Percentiles rank a stretch among this genome's conserved stretches.
These are phyloP conservation scores for Chironomus riparius DNA, from an alignment of 2,888 invertebrate genomes.

Conservation along the genomic window DNA sequence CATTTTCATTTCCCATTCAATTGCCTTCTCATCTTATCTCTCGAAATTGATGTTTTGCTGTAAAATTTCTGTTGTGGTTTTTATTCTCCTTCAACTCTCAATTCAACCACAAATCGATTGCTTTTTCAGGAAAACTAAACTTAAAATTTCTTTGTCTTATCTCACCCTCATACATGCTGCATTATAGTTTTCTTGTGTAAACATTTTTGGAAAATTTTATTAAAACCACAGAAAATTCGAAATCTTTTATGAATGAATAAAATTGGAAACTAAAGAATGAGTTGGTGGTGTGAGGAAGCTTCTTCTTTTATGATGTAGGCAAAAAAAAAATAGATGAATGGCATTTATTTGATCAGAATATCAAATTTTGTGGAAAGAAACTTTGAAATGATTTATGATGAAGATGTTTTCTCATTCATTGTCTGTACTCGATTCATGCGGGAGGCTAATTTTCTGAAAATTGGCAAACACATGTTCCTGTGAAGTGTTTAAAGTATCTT, in stretches of 20 bases:
- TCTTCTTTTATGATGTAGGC: background rate
- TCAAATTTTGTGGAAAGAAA: background rate
- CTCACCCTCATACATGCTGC: background rate
- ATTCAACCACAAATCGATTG: background rate
- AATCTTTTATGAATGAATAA: conserved; percentile 5
- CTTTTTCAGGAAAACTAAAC: background rate
- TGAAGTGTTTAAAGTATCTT: too few species aligned
- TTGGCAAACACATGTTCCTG: too few species aligned
- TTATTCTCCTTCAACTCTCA: background rate
- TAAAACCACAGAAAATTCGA: background rate
- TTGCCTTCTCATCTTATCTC: background rate
- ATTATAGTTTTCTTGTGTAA: background rate
- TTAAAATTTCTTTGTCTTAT: background rate
- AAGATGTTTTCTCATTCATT: background rate
- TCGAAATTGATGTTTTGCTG: background rate
- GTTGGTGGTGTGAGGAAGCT: background rate
- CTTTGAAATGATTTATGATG: background rate
- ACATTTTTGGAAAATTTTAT: background rate
- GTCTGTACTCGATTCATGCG: too few species aligned
- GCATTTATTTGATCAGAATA: conserved; percentile 5
- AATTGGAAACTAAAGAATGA: background rate
- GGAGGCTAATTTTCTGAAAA: background rate
- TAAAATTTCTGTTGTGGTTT: background rate
- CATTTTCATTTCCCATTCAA: too few species aligned
- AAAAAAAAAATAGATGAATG: conserved; percentile 6